A percentile compares a stretch with the other conserved stretches of the same genome.
Evolutionary conservation across 2,797 vertebrate genomes (phyloP).

Genomic region (Geotrypetes seraphini): DNA sequence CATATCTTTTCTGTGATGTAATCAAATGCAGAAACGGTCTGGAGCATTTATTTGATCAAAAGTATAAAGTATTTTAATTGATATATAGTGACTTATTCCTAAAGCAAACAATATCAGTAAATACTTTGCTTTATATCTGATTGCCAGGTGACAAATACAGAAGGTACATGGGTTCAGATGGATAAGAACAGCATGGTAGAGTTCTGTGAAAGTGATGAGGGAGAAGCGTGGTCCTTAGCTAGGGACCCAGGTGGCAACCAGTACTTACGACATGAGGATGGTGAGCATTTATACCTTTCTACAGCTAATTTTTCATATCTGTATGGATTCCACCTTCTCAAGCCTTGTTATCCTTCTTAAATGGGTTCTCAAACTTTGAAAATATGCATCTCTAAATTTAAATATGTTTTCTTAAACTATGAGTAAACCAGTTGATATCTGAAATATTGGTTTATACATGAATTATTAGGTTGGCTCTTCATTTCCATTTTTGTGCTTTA

Average conservation of each 20-base stretch:
- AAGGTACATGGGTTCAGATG: constrained; percentile 96
- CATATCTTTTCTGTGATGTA: constrained; percentile 24
- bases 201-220: constrained; percentile 98
- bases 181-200: constrained; percentile 99
- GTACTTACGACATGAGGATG: constrained; percentile 92
- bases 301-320: neutral
- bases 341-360: too few relatives aligned
- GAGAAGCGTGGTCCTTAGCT: constrained; percentile 95
- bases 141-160: constrained; percentile 89
- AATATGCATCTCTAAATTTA: too few relatives aligned
- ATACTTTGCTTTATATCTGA: constrained; percentile 50
- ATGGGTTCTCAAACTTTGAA: too few relatives aligned
- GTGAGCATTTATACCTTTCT: constrained; percentile 60
- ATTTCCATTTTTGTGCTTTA: too few relatives aligned
- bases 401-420: too few relatives aligned
- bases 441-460: too few relatives aligned
- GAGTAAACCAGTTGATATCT: too few relatives aligned
- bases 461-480: too few relatives aligned
- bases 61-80: constrained; percentile 30
- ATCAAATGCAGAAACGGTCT: too few relatives aligned
- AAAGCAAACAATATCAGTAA: constrained; percentile 28
- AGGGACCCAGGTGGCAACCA: constrained; percentile 93
- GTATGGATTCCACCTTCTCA: too few relatives aligned
- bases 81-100: constrained; percentile 12
- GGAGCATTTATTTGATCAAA: too few relatives aligned